Evolutionary conservation across 2,113 vertebrate species (phyloP).

Genomic region (Oreotrochilus melanogaster): DNA sequence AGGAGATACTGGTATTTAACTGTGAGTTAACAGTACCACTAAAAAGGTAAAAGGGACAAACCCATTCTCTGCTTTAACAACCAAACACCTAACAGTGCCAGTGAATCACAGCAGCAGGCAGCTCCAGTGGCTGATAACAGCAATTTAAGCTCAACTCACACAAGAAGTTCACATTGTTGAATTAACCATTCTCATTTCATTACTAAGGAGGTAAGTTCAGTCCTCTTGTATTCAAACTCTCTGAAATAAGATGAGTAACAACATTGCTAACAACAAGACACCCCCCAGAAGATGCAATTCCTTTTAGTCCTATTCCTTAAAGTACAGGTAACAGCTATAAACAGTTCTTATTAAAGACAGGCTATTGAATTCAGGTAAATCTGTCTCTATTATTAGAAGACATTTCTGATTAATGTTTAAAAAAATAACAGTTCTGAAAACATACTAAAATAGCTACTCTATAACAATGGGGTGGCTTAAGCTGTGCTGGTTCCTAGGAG

Average conservation of each 20-base stretch:
- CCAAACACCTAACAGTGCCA: rapidly evolving
- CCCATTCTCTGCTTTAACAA: background rate
- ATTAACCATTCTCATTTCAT: background rate
- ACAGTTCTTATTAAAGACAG: background rate
- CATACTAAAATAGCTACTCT: background rate
- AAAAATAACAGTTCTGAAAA: background rate
- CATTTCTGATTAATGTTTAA: background rate
- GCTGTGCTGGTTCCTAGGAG: background rate
- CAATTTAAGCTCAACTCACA: background rate
- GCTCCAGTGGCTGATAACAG: background rate
- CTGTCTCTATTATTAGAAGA: background rate
- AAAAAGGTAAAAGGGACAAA: background rate
- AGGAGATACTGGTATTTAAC: background rate
- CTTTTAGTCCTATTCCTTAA: background rate
- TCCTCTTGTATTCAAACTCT: background rate
- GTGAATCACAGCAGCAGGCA: background rate
- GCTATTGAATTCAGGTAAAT: background rate
- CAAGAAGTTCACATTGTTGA: background rate
- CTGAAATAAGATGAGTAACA: background rate
- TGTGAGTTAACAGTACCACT: background rate
- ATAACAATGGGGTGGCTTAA: background rate
- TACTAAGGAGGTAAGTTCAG: background rate
- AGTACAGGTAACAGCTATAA: background rate
- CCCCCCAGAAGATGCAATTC: background rate
- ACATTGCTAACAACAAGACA: background rate